Evolutionary conservation across 2,113 vertebrate species (phyloP), one percentile per base, ranked within the genome.

Genomic region (Lates calcarifer): DNA sequence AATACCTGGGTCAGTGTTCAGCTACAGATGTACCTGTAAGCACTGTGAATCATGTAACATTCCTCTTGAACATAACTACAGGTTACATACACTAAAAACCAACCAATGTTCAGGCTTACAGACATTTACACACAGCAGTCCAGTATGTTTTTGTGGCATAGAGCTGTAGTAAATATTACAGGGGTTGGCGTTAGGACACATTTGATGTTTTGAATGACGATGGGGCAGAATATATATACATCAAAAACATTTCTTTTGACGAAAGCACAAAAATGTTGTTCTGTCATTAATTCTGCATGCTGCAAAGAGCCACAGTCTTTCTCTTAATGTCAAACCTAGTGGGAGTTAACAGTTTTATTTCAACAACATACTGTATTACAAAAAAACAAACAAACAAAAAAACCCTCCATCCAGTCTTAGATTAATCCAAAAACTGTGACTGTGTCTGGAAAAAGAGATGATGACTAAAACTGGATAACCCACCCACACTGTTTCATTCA

Each of bases 21-120:
- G 31, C 29, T 39, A 57, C 49, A 68, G 6, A 28, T 43, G 47
- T 31, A 55, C 31, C 60, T 80, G 51, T 69, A 37, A 43, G 51
- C 14, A 60, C 17, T 20, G 24, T 6, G 1, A 61, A 66, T 60
- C 26, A 41, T 33, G 51, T 28, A 63, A 57, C 18, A 58, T 68
- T 51, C 57, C 43, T 81, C 55, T 57, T 33, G 61, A 39, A 74
- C 61, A n/a, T 43, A 69, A 72, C 39, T 74, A 55, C 31, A 72
- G 47, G 73, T 69, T 77, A 73, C 17, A 81, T 29, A 37, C 53
- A 13, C n/a, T 39, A 63, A 41, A 80, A 20, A 45, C 41, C 43
- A 69, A 26, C 31, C 20, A 6, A 47, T 51, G n/a, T 78, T 31
- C 22, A 51, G 22, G 29, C 41, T 73, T 73, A 64, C n/a, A 68